Conservation (phyloP, 2,888 invertebrate genomes). For the Agrotis segetum region DNA sequence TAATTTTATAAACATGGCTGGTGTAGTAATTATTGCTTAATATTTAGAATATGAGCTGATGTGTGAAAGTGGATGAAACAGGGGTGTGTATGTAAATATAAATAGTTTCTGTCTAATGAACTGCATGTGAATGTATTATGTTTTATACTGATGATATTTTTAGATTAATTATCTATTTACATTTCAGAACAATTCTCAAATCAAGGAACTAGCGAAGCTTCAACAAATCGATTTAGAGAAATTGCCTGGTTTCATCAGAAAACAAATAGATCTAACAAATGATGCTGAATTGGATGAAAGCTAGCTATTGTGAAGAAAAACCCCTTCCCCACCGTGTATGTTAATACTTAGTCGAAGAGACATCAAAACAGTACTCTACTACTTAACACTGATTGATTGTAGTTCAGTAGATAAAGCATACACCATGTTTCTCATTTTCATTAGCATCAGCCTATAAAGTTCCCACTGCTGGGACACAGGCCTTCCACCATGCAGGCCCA, state of each 20-base stretch:
- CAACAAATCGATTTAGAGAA: slow-evolving; percentile 77
- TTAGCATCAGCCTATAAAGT: too few species aligned
- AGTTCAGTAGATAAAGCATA: too few species aligned
- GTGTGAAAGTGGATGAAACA: too few species aligned
- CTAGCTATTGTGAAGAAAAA: slow-evolving; percentile 20
- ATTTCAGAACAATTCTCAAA: slow-evolving; percentile 78
- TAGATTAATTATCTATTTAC: background rate
- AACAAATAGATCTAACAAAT: slow-evolving; percentile 69
- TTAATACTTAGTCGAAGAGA: too few species aligned
- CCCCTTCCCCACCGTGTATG: background rate
- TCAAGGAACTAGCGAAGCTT: slow-evolving; percentile 74
- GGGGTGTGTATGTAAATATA: too few species aligned
- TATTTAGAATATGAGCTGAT: background rate
- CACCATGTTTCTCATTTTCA: too few species aligned
- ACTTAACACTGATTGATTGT: too few species aligned
- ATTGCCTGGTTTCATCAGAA: slow-evolving; percentile 71
- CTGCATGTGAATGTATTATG: too few species aligned
- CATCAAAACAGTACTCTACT: too few species aligned
- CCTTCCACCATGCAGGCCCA: too few species aligned
- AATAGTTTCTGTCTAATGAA: too few species aligned
- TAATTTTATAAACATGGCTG: background rate
- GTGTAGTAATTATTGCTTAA: background rate
- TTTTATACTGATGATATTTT: background rate
- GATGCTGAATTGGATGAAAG: slow-evolving; percentile 75
- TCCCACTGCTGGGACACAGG: too few species aligned